Base-by-base conservation (phyloP, 2,797 vertebrate genomes). In the Sciurus carolinensis region DNA sequence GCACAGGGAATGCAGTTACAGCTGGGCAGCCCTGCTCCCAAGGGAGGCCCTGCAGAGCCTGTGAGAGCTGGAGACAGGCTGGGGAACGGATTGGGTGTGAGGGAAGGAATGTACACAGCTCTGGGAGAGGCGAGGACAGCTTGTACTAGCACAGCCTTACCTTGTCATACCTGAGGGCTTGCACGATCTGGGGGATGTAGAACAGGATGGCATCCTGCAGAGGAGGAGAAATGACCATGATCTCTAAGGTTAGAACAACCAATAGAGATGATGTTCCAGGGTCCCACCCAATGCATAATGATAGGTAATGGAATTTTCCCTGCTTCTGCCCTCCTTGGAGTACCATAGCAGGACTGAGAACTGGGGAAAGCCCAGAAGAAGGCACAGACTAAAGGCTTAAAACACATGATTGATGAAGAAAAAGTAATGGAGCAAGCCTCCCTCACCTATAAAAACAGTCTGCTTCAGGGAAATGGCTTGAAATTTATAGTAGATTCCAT, bases 131-230 rank as follows among this genome's bases (percentile, higher is more conserved):
- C 54, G 26, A 50, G 33, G n/a, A 30, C 0, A 3, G 80, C 52
- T 75, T 0, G 5, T 30, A 24, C 1, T 7, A 22, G 42, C 14
- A 33, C 4, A 84, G n/a, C 50, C 98, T 99, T 97, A 99, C 99
- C 99, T 99, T 99, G 97, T 99, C 99, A 14, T 99, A 99, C 15
- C 99, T 99, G 87, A 99, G 99, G 20, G 99, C 99, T 97, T 99
- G 99, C 26, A 99, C 99, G 9, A 99, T 99, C 98, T 99, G 99
- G 93, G 99, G 99, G 97, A 99, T 99, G 98, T 99, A 99, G 98
- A 99, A 99, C 97, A 99, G 98, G 98, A 99, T 99, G 95, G 99
- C 99, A 18, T 99, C 99, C 99, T 99, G 94, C 64, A 54, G 97
- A 44, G 62, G 28, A 91, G 24, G 11, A 59, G 36, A 93, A 87